phyloP scores from a whole-genome alignment of 2,888 invertebrate genomes.

The Baronia brevicornis region DNA sequence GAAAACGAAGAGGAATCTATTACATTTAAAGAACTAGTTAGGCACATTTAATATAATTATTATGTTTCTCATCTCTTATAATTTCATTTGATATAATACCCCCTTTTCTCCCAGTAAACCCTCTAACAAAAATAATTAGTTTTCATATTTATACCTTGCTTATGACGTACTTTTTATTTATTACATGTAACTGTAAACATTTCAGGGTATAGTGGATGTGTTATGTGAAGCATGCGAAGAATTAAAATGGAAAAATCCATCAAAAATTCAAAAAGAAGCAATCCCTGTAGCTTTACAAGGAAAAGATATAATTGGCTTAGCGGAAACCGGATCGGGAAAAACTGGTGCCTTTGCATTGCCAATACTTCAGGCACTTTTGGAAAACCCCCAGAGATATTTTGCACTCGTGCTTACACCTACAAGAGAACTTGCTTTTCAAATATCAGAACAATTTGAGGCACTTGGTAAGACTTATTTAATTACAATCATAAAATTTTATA shows the following conservation, averaged over 20 bases:
- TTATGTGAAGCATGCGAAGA: conserved; percentile 93
- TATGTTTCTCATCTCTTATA: neutral
- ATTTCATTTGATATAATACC: no score
- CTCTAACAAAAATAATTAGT: no score
- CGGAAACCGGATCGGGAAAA: conserved; percentile 95
- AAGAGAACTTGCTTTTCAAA: conserved; percentile 97
- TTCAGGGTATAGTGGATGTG: conserved; percentile 91
- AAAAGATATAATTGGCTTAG: conserved; percentile 78
- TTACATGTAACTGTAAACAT: conserved; percentile 14
- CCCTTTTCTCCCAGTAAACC: no score
- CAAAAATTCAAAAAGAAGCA: conserved; percentile 96
- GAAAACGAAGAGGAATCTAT: conserved; percentile 43
- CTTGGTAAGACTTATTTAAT: conserved; percentile 79
- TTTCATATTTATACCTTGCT: neutral
- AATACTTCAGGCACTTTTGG: conserved; percentile 91
- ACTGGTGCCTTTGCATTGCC: conserved; percentile 98
- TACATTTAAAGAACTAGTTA: conserved; percentile 68
- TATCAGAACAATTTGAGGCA: conserved; percentile 98
- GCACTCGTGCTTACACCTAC: conserved; percentile 96
- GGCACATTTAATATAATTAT: neutral
- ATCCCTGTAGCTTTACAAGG: conserved; percentile 94
- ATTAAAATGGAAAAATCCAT: conserved; percentile 95
- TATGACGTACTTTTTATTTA: neutral
- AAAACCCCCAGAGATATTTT: conserved; percentile 95
- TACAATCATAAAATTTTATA: conserved; percentile 4